These are phyloP conservation scores for Liasis olivaceus DNA, from an alignment of 2,797 vertebrate species.

Conservation along the genomic window DNA sequence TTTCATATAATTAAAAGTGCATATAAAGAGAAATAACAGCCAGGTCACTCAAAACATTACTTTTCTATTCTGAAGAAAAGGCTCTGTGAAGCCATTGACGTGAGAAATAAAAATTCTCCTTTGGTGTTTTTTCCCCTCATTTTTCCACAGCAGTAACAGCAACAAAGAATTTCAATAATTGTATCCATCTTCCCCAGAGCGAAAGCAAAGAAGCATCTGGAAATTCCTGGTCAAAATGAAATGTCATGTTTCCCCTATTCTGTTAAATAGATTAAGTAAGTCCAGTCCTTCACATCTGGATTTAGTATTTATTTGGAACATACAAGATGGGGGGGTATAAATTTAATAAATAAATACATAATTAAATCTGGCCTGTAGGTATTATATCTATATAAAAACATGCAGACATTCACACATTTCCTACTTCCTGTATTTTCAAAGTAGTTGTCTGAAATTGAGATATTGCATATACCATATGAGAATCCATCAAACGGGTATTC, in stretches of 20 bases:
- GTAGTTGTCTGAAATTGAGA: slow-evolving; percentile 51
- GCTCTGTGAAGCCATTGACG: not conserved
- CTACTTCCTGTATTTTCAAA: slow-evolving; percentile 61
- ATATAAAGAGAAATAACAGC: not conserved
- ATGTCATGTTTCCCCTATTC: rapidly evolving
- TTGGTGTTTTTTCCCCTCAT: not conserved
- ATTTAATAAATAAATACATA: not conserved
- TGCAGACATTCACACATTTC: slow-evolving; percentile 22
- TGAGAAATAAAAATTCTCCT: slow-evolving; percentile 1
- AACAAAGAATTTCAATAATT: slow-evolving; percentile 5
- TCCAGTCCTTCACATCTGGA: slow-evolving; percentile 39
- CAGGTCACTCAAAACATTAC: not conserved
- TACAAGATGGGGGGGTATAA: not conserved
- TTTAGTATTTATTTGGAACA: slow-evolving; percentile 25
- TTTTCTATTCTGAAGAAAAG: not conserved
- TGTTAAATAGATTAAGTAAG: slow-evolving; percentile 36
- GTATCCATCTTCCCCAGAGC: slow-evolving; percentile 20
- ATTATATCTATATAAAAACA: slow-evolving; percentile 6
- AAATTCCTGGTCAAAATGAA: slow-evolving; percentile 27
- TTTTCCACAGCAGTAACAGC: slow-evolving; percentile 4
- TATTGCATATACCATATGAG: not conserved
- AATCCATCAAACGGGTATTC: not conserved
- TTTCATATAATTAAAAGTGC: not conserved
- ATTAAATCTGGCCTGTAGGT: not conserved
- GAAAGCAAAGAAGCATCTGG: slow-evolving; percentile 21